Conservation (phyloP, 2,113 vertebrate genomes). For the Pelusios castaneus region DNA sequence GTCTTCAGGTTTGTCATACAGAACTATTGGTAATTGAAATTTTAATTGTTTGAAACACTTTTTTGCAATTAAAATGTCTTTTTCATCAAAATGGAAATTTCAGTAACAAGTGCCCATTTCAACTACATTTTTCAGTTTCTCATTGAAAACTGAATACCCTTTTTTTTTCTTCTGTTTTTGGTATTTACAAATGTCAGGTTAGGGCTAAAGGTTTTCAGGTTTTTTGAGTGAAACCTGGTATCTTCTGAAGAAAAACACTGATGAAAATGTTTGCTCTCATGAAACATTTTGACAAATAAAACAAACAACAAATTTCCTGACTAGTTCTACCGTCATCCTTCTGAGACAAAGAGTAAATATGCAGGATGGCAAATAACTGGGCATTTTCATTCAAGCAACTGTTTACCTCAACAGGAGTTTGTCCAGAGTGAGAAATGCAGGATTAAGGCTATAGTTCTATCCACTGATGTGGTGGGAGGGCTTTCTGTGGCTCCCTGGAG, state of each 20-base stretch:
- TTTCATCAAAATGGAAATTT: not conserved
- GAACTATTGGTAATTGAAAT: not conserved
- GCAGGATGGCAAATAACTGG: not conserved
- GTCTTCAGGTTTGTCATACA: not conserved
- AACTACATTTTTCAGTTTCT: not conserved
- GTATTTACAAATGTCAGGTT: not conserved
- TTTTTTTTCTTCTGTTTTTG: not conserved
- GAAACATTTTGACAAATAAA: not conserved
- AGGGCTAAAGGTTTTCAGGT: not conserved
- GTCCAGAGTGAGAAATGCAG: not conserved
- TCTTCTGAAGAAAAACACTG: not conserved
- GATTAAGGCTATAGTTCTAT: not conserved
- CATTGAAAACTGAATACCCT: not conserved
- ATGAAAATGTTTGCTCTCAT: not conserved
- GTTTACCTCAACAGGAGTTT: not conserved
- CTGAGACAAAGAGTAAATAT: not conserved
- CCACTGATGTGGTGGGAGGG: not conserved
- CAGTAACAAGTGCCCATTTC: not conserved
- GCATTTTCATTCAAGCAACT: not conserved
- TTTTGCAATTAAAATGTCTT: not conserved
- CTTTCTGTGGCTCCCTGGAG: not conserved
- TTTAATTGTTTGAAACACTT: not conserved
- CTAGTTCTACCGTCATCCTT: not conserved
- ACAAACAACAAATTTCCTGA: not conserved
- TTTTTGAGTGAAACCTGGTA: not conserved